Base-by-base conservation (phyloP, 2,797 vertebrate genomes). In the Hylomyscus alleni region DNA sequence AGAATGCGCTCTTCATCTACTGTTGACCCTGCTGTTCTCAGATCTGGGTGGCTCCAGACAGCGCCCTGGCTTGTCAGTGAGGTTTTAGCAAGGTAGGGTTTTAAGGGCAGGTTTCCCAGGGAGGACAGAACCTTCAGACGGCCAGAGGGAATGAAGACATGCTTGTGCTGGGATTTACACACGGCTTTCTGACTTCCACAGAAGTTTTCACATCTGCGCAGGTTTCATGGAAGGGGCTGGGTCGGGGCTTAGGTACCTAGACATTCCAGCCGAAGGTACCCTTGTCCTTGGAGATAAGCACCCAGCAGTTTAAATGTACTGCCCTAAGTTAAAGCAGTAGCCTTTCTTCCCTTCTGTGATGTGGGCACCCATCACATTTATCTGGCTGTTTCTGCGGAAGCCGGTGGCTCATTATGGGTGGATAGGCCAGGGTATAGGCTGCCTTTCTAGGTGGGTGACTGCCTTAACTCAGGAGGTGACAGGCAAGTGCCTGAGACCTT, bases 401-500 rank as follows among this genome's bases (percentile, higher is more conserved):
- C 34, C 9, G 54, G 84, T 85, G 29, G 76, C 91, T 97, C 76
- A 54, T 90, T 93, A 95, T 62, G 80, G 56, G 1, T 13, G 17
- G 44, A 24, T 3, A 1, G 56, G 73, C 37, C 29, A 0, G 22
- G 58, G 62, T 24, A 31, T 52, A 10, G 54, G 26, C 52, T 60
- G 47, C 44, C 40, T 88, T 24, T 29, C 83, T 75, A 11, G 1
- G 0, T 54, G 87, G 91, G 73, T 58, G 58, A 78, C 80, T 31
- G 91, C 50, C 40, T 72, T 34, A 20, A 62, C 65, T 62, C 26
- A 56, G 80, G 26, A n/a, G 44, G 80, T 82, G 89, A 96, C 95
- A 88, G 77, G 31, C 82, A 15, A 89, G 72, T 0, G 20, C 47
- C 80, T 56, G 40, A 22, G 76, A 91, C 65, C 77, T 96, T 77